Evolutionary conservation across 35 echinoderm and acorn worm species (phyloP).

Genomic region (Apostichopus parvimensis): DNA sequence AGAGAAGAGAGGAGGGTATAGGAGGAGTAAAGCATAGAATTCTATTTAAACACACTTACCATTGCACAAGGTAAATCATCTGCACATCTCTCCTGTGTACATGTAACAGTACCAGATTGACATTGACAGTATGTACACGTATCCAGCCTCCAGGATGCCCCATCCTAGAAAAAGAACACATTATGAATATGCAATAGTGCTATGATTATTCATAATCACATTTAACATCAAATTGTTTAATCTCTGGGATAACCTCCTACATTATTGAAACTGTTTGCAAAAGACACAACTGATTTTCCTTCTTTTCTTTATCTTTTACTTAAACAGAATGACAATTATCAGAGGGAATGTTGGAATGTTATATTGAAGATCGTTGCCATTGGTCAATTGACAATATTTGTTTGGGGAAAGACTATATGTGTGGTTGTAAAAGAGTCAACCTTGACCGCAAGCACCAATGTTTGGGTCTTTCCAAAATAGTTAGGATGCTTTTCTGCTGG

Average conservation of each 20-base stretch:
- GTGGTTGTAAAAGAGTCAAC: not conserved
- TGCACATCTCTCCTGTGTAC: constrained; percentile 59
- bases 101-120: constrained; percentile 45
- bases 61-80: constrained; percentile 52
- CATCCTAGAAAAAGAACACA: constrained; percentile 51
- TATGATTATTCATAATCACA: not conserved
- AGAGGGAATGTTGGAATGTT: no score
- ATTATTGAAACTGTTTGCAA: no score
- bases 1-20: not conserved
- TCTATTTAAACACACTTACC: constrained; percentile 38
- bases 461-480: no score
- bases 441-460: not conserved
- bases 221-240: no score
- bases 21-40: not conserved
- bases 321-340: no score
- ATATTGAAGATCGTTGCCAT: no score
- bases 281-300: no score
- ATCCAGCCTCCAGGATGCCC: constrained; percentile 61
- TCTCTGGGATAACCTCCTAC: no score
- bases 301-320: no score
- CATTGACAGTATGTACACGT: constrained; percentile 75
- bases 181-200: not conserved
- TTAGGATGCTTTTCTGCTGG: no score
- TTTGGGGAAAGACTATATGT: no score
- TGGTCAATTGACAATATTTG: no score